These are phyloP conservation scores for Camponotus pennsylvanicus DNA, from an alignment of 1,140 invertebrate genomes.

Conservation along the genomic window DNA sequence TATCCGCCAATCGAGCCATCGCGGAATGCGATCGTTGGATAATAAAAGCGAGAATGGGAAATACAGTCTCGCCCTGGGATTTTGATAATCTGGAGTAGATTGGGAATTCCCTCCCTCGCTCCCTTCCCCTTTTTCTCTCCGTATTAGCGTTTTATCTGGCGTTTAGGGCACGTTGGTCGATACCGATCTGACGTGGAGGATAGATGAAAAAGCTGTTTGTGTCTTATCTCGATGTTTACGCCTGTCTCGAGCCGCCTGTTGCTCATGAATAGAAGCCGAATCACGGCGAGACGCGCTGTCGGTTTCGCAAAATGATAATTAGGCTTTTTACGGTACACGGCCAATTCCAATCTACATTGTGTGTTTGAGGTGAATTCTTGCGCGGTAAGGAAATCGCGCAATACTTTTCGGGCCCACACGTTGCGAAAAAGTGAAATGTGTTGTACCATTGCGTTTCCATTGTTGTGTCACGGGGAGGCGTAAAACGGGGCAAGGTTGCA, in stretches of 20 bases:
- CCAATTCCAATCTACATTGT: constrained; percentile 75
- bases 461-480: constrained; percentile 70
- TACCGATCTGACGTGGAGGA: neutral
- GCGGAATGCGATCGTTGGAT: constrained; percentile 32
- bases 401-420: constrained; percentile 76
- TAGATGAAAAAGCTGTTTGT: neutral
- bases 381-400: constrained; percentile 78
- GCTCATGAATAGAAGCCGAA: constrained; percentile 40
- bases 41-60: constrained; percentile 4
- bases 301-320: constrained; percentile 76
- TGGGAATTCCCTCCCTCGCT: neutral
- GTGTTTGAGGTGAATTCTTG: constrained; percentile 68
- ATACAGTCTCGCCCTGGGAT: neutral
- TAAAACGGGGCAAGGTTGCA: constrained; percentile 79
- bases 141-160: neutral
- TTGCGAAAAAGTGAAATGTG: constrained; percentile 83
- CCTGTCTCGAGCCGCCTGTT: neutral
- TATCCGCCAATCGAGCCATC: constrained; percentile 11
- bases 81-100: neutral
- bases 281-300: constrained; percentile 26
- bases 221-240: neutral
- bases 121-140: too few species aligned
- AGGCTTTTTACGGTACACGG: constrained; percentile 74
- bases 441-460: constrained; percentile 76
- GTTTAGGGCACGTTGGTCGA: neutral